A percentile compares a stretch with the other conserved stretches of the same genome.
phyloP scores from a whole-genome alignment of 30 jellyfish, hydroid and myxozoan species.

The Aurelia aurita complex sp. Pacific region DNA sequence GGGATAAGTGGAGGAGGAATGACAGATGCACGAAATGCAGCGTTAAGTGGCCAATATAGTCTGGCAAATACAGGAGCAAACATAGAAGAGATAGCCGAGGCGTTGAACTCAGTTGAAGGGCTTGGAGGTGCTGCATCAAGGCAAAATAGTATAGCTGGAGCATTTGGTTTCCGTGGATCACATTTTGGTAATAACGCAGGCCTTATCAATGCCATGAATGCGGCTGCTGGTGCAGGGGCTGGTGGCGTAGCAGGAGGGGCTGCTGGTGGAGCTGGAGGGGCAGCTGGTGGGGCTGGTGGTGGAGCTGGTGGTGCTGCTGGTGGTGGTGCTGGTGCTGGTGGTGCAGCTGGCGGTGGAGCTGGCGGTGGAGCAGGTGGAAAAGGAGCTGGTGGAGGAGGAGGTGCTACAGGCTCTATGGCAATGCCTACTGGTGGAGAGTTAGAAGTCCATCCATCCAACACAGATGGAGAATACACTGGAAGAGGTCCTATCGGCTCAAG shows the following conservation, averaged over 20 bases:
- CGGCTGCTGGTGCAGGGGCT: constrained; percentile 45
- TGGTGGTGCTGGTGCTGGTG: constrained; percentile 46
- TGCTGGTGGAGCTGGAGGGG: constrained; percentile 26
- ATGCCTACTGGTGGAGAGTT: constrained; percentile 84
- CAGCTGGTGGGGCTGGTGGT: constrained; percentile 18
- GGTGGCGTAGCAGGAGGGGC: constrained; percentile 27
- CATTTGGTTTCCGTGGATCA: constrained; percentile 71
- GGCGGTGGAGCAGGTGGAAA: constrained; percentile 52
- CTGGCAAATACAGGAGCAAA: constrained; percentile 71
- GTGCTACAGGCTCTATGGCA: constrained; percentile 59
- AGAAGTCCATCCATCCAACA: constrained; percentile 63
- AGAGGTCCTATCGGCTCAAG: constrained; percentile 95
- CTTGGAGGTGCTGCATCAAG: constrained; percentile 51
- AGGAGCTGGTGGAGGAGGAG: constrained; percentile 56
- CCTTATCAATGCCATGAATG: constrained; percentile 18
- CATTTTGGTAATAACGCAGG: constrained; percentile 58
- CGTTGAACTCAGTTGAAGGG: constrained; percentile 66
- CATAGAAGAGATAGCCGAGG: constrained; percentile 68
- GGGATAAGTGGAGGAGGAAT: constrained; percentile 41
- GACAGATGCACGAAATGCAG: constrained; percentile 72
- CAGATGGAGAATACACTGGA: constrained; percentile 90
- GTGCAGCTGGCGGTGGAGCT: constrained; percentile 51
- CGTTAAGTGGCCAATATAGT: constrained; percentile 65
- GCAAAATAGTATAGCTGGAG: constrained; percentile 55
- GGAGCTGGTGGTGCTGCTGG: constrained; percentile 46